Percentiles rank a stretch among this genome's conserved stretches.
phyloP scores from a whole-genome alignment of 2,888 invertebrate genomes.

The Oxyteleia sp. region DNA sequence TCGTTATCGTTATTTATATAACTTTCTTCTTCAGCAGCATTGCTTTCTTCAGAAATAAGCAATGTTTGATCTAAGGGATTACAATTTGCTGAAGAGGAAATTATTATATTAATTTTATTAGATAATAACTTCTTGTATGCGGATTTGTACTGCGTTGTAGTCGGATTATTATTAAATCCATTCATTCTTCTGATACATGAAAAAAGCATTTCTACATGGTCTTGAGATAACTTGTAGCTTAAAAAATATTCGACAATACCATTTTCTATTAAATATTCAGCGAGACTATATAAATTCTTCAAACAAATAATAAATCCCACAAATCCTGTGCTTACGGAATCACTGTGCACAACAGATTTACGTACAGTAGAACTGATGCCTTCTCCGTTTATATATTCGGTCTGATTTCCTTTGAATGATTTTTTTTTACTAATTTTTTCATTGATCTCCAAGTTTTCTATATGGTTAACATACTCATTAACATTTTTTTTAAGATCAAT shows the following conservation, averaged over 20 bases:
- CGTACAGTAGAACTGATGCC: neutral
- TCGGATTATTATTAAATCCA: conserved; percentile 55
- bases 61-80: conserved; percentile 41
- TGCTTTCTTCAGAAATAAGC: conserved; percentile 24
- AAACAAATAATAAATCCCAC: conserved; percentile 57
- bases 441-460: conserved; percentile 38
- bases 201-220: conserved; percentile 67
- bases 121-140: conserved; percentile 62
- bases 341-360: conserved; percentile 27
- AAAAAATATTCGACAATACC: conserved; percentile 40
- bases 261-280: conserved; percentile 38
- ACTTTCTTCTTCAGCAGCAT: conserved; percentile 9
- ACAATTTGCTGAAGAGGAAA: conserved; percentile 45
- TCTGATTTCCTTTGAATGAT: too few species aligned
- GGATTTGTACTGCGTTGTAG: conserved; percentile 57
- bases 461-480: conserved; percentile 26
- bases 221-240: conserved; percentile 61
- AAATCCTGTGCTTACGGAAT: conserved; percentile 52
- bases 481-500: conserved; percentile 14
- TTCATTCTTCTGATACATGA: conserved; percentile 54
- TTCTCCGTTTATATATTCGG: conserved; percentile 3
- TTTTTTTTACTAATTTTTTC: neutral
- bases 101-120: conserved; percentile 37
- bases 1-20: conserved; percentile 3
- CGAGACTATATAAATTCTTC: conserved; percentile 40